Base-by-base conservation (phyloP, 2,888 invertebrate genomes). In the Tiliacea citrago region DNA sequence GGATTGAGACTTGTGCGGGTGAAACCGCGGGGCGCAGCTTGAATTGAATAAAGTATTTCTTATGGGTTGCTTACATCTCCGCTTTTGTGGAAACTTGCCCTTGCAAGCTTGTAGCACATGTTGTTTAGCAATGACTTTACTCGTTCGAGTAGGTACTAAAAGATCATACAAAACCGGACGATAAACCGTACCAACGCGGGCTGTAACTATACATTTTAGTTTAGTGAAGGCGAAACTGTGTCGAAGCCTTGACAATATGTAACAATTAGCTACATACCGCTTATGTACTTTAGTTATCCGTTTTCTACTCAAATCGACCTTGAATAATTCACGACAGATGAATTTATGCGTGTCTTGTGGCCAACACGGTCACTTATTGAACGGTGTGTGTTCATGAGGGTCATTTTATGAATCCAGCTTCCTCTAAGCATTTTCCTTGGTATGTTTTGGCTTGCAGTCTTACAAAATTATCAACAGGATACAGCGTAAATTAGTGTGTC, bases 181-280 rank as follows among this genome's bases (percentile, higher is more conserved):
- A n/a, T 49, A 18, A 47, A 49, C 65, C 47, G 61, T 57, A 55
- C 47, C 47, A 42, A 60, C 35, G 35, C 13, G 21, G 39, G 1
- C n/a, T 21, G 12, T 35, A 55, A 18, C 47, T 45, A 53, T 66
- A 29, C 47, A 18, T 55, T 60, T 29, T 29, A 75, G 75, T 83
- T 39, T 45, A 79, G 84, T 83, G 82, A 84, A 80, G 82, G 82
- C 45, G 6, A 55, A 80, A 80, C 68, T 75, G 63, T 80, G 65
- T 55, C 68, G 18, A 29, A 68, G 35, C 84, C 82, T 82, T 83
- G 84, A 70, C 63, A 58, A 73, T 65, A 62, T 66, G 68, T 84
- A 68, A 68, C 70, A 80, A 66, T 83, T 69, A 70, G 12, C 42
- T n/a, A 16, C 55, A 45, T 69, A 58, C n/a, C 53, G 42, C 18